Evolutionary conservation across 2,888 invertebrate species (phyloP), one percentile per base, ranked within the genome.

Genomic region (Eumerus sabulonum): DNA sequence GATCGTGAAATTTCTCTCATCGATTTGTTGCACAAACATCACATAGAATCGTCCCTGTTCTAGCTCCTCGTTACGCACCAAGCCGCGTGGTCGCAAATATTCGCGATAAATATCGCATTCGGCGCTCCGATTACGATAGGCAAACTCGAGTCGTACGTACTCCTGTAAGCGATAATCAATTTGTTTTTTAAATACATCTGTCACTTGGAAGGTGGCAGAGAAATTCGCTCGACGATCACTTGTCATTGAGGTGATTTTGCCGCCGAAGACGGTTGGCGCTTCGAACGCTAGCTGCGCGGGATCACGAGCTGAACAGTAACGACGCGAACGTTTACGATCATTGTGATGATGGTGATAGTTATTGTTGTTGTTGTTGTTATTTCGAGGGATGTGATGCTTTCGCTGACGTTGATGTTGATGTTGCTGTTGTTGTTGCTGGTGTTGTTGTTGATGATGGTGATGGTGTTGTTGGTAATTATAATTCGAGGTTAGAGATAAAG

Each of bases 261-360:
- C 93, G 86, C 91, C 91, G 87, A 93, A 92, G 53, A 93, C 92
- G 63, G 92, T 92, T 82, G 92, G 91, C 81, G 93, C 93, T 81
- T 91, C 89, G 87, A 89, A 92, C 17, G 93, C 93, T 84, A 93
- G 90, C 84, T 92, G 91, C 54, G 92, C 91, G 68, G 93, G 91
- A 89, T 93, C 92, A 83, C 91, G 90, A 81, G 91, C 91, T 47
- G 92, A 91, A 85, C 92, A 92, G 88, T 91, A 91, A 82, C 88
- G 88, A 16, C 85, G 86, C 59, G 84, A 84, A 12, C 85, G 83
- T 54, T 83, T 82, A 35, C 85, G 84, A 16, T 79, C 63, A 38
- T 63, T 48, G 19, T 63, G 11, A 40, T 73, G 57, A 45, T 45
- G 27, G 12, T 82, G 77, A 5, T 70, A 51, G 27, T 71, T 60